Conservation (phyloP, 1,140 invertebrate species). For the Paraescarpia echinospica region DNA sequence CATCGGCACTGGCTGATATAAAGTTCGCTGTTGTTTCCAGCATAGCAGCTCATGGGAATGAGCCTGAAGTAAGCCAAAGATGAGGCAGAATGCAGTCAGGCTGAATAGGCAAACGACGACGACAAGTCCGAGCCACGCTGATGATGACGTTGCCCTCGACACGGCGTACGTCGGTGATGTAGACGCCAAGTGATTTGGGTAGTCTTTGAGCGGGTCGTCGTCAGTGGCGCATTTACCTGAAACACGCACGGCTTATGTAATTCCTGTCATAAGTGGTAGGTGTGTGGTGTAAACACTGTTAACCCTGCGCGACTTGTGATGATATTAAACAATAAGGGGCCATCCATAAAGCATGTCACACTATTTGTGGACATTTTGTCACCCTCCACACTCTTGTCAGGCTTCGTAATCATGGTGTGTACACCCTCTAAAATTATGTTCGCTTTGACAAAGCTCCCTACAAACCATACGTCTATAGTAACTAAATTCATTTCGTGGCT, state of each 20-base stretch:
- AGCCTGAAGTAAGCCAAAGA: conserved; percentile 22
- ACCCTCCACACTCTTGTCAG: too few relatives aligned
- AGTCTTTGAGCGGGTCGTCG: background rate
- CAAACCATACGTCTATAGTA: too few relatives aligned
- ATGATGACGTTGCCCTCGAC: background rate
- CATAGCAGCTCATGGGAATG: conserved; percentile 9
- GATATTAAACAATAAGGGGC: too few relatives aligned
- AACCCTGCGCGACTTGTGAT: too few relatives aligned
- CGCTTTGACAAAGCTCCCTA: too few relatives aligned
- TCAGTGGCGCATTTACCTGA: background rate
- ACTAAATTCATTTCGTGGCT: too few relatives aligned
- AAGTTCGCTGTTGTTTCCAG: conserved; percentile 10
- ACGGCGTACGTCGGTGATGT: background rate
- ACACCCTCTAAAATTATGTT: too few relatives aligned
- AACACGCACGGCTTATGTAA: background rate
- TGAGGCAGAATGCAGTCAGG: background rate
- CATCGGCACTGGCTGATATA: conserved; percentile 17
- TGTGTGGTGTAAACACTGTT: too few relatives aligned
- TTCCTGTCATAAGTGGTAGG: background rate
- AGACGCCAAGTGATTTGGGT: background rate
- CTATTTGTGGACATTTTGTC: too few relatives aligned
- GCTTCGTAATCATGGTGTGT: too few relatives aligned
- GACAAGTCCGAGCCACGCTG: background rate
- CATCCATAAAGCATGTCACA: too few relatives aligned
- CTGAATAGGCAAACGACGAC: conserved; percentile 1